Evolutionary conservation across 2,113 vertebrate genomes (phyloP).

Genomic region (Mobula birostris): DNA sequence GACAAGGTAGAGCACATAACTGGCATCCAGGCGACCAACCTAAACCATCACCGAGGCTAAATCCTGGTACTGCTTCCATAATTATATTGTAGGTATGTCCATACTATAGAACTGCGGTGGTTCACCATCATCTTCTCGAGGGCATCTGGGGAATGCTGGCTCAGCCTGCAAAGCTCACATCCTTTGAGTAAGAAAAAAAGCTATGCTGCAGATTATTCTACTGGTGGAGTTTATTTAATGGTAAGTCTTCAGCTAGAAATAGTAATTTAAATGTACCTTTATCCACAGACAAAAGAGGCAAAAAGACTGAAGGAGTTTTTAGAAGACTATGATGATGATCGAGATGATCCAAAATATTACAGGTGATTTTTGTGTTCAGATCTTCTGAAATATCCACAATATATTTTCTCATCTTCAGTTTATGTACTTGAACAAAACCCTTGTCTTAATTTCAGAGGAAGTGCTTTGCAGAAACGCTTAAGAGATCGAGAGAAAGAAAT

Average conservation of each 20-base stretch:
- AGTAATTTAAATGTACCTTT: neutral
- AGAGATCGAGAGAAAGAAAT: slow-evolving; percentile 95
- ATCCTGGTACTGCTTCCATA: too few species aligned
- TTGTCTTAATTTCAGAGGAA: slow-evolving; percentile 66
- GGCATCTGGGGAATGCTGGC: too few species aligned
- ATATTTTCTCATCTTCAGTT: neutral
- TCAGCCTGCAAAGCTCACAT: too few species aligned
- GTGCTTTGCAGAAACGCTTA: slow-evolving; percentile 93
- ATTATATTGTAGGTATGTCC: too few species aligned
- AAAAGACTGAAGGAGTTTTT: slow-evolving; percentile 95
- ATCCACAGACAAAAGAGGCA: slow-evolving; percentile 83
- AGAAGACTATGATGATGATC: slow-evolving; percentile 95
- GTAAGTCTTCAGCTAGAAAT: neutral
- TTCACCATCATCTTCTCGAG: too few species aligned
- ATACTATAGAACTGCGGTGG: too few species aligned
- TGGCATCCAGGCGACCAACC: too few species aligned
- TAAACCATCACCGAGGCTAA: too few species aligned
- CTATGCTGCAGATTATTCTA: neutral
- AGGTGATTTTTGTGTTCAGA: slow-evolving; percentile 57
- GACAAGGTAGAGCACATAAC: too few species aligned
- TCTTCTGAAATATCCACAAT: neutral
- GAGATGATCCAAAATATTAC: slow-evolving; percentile 97
- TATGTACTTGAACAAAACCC: neutral
- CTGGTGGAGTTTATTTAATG: neutral
- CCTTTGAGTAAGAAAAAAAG: too few species aligned